These are phyloP conservation scores for Drosophila azteca DNA, from an alignment of 1,140 invertebrate species.

Conservation along the genomic window DNA sequence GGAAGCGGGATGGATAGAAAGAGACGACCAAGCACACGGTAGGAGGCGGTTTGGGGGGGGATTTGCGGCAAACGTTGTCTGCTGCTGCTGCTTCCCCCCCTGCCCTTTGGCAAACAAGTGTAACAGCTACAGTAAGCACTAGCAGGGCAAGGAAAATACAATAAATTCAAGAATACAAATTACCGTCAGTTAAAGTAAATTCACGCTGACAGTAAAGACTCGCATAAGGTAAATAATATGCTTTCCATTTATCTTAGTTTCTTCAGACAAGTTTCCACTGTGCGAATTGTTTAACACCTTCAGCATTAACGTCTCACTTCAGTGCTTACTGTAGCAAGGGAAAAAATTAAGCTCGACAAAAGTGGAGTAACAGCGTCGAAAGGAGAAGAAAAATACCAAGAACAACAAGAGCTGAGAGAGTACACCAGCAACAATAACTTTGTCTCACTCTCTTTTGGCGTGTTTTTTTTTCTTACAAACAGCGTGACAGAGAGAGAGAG, in stretches of 20 bases:
- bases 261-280: no score
- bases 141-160: neutral
- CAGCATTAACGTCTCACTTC: neutral
- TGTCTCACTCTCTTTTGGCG: slow-evolving; percentile 30
- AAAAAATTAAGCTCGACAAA: slow-evolving; percentile 37
- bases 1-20: slow-evolving; percentile 10
- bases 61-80: no score
- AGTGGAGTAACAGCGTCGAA: slow-evolving; percentile 55
- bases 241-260: no score
- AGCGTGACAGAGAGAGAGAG: no score
- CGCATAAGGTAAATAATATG: neutral
- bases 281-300: neutral
- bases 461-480: neutral
- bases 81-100: no score
- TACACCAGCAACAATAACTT: slow-evolving; percentile 46
- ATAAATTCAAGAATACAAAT: neutral
- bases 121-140: no score
- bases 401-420: slow-evolving; percentile 28
- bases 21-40: slow-evolving; percentile 9
- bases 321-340: slow-evolving; percentile 1
- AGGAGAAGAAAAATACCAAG: slow-evolving; percentile 33
- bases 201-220: neutral
- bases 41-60: no score
- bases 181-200: no score
- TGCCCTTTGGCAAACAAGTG: no score